Percentiles rank a stretch among this genome's conserved stretches.
Conservation (phyloP, 2,888 invertebrate species). For the Zeuzera pyrina region DNA sequence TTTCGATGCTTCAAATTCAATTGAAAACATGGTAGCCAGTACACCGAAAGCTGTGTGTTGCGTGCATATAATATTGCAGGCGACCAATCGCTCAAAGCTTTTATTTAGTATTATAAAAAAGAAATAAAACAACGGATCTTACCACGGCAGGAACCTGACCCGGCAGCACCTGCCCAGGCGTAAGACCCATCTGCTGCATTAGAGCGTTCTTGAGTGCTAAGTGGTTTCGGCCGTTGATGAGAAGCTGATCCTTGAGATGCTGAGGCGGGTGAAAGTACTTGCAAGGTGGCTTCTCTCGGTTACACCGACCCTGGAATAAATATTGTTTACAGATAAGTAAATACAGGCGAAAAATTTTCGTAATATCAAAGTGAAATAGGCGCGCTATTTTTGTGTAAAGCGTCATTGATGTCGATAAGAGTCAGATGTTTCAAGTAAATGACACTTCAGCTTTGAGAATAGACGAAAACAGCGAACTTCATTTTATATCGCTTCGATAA, state of each 20-base stretch:
- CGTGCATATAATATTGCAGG: conserved; percentile 51
- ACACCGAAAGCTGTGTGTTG: conserved; percentile 67
- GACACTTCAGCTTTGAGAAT: conserved; percentile 31
- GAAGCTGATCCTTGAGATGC: conserved; percentile 99
- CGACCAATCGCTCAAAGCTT: conserved; percentile 65
- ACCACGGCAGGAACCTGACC: conserved; percentile 96
- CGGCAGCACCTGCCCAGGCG: conserved; percentile 93
- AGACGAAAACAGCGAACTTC: conserved; percentile 47
- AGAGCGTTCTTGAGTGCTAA: conserved; percentile 98
- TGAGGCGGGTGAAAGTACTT: conserved; percentile 99
- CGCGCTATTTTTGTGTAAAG: too few relatives aligned
- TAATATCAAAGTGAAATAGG: too few relatives aligned
- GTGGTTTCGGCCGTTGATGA: conserved; percentile 99
- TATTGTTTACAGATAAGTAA: too few relatives aligned
- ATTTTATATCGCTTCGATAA: conserved; percentile 55
- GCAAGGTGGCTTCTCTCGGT: conserved; percentile 99
- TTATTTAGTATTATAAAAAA: conserved; percentile 16
- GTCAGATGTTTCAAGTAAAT: conserved; percentile 29
- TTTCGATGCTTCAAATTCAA: conserved; percentile 42
- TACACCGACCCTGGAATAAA: conserved; percentile 95
- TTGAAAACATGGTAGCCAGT: conserved; percentile 48
- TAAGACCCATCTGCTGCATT: conserved; percentile 96
- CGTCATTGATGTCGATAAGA: conserved; percentile 39
- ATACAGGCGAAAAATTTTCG: too few relatives aligned
- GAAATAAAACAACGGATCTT: conserved; percentile 57